phyloP scores from a whole-genome alignment of 2,113 vertebrate genomes.

The Cardinalis cardinalis region DNA sequence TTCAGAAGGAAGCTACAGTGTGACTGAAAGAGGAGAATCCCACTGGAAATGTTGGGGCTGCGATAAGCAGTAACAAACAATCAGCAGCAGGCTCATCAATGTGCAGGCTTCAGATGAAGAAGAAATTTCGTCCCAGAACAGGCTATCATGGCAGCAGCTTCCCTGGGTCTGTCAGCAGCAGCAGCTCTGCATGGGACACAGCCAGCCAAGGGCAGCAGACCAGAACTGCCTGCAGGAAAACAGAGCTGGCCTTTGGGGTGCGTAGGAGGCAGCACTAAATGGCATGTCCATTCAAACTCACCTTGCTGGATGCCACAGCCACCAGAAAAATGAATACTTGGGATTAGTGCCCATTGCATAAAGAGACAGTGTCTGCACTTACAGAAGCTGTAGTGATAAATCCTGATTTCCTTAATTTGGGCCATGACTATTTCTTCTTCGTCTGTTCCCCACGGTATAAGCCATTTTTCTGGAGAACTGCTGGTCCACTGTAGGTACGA shows the following conservation, averaged over 20 bases:
- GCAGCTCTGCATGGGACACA: accelerated
- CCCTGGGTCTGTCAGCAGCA: neutral
- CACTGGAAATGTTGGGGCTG: neutral
- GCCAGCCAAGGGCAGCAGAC: neutral
- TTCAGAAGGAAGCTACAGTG: neutral
- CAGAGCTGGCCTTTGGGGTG: neutral
- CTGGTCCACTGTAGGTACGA: neutral
- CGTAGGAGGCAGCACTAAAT: neutral
- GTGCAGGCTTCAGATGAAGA: neutral
- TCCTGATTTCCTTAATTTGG: neutral
- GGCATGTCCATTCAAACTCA: neutral
- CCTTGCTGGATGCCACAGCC: neutral
- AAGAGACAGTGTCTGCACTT: neutral
- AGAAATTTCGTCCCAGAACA: neutral
- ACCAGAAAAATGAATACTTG: neutral
- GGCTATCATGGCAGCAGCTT: neutral
- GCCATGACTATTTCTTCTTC: neutral
- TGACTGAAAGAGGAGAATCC: neutral
- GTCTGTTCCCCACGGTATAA: neutral
- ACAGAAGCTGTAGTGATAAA: neutral
- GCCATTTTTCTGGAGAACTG: neutral
- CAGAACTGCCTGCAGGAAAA: neutral
- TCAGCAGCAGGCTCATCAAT: neutral
- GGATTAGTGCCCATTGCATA: neutral
- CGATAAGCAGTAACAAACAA: neutral